A percentile compares a stretch with the other conserved stretches of the same genome.
Conservation (phyloP, 2,888 invertebrate genomes). For the Himalopsyche anomala region DNA sequence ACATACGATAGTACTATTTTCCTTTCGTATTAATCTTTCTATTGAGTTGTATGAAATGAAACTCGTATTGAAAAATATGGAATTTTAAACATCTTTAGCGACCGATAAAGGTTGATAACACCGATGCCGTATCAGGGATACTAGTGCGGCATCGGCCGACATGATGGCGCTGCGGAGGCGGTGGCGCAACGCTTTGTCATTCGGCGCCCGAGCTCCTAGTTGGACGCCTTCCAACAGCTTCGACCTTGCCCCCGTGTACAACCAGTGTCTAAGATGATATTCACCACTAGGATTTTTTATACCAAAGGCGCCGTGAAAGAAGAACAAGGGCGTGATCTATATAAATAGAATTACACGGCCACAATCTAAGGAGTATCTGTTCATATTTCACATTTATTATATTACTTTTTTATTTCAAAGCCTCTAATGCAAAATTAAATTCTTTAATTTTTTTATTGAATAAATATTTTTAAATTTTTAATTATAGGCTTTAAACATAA, state of each 20-base stretch:
- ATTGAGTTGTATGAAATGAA: too few species aligned
- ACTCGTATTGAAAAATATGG: neutral
- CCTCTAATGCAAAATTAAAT: too few species aligned
- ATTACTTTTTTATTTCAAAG: too few species aligned
- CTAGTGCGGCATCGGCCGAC: conserved; percentile 28
- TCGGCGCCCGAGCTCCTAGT: conserved; percentile 43
- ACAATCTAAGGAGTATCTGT: too few species aligned
- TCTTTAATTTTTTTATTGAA: too few species aligned
- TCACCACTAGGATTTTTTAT: neutral
- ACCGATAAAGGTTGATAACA: conserved; percentile 6
- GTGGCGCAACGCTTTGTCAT: conserved; percentile 27
- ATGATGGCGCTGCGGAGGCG: conserved; percentile 34
- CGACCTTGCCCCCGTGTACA: conserved; percentile 37
- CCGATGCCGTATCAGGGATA: neutral
- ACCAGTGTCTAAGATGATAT: neutral
- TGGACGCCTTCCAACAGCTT: conserved; percentile 35
- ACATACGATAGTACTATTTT: too few species aligned
- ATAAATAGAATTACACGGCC: neutral
- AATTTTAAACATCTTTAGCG: neutral
- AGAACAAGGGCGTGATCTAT: neutral
- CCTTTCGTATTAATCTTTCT: too few species aligned
- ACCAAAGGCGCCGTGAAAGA: neutral
- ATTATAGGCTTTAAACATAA: too few species aligned
- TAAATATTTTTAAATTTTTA: too few species aligned
- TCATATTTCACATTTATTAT: too few species aligned